These are phyloP conservation scores for Opisthocomus hoazin DNA, from an alignment of 2,113 vertebrate species.

Conservation along the genomic window DNA sequence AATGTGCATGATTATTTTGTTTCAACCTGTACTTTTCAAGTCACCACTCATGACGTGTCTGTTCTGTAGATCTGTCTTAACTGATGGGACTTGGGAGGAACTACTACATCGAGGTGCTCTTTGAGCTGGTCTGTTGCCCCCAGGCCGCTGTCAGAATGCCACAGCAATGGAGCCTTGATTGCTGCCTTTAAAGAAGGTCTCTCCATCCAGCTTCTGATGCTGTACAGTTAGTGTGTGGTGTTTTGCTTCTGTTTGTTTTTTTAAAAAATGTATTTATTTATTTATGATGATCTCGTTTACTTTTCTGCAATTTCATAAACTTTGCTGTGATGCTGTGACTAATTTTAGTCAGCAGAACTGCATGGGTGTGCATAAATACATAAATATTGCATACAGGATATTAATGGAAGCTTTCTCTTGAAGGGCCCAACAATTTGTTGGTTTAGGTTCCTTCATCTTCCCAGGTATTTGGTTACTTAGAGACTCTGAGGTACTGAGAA, in stretches of 20 bases:
- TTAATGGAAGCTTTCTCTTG: neutral
- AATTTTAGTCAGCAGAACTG: neutral
- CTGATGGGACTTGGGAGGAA: neutral
- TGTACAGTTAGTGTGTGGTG: neutral
- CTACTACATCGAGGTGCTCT: neutral
- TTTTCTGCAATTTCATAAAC: neutral
- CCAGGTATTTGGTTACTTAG: neutral
- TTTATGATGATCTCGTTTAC: neutral
- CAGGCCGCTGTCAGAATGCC: neutral
- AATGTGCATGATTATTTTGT: neutral
- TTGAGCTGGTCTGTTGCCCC: neutral
- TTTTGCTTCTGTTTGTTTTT: neutral
- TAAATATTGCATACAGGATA: neutral
- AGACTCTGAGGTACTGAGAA: neutral
- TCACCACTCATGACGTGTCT: neutral
- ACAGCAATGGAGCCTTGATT: neutral
- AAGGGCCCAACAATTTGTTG: neutral
- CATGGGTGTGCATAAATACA: neutral
- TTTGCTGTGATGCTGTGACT: neutral
- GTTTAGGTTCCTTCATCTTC: neutral
- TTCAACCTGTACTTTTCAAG: neutral
- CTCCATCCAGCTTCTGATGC: neutral
- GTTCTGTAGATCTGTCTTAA: neutral
- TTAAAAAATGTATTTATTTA: neutral
- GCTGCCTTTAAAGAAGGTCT: neutral